A percentile compares a stretch with the other conserved stretches of the same genome.
Conservation (phyloP, 2,113 vertebrate species). For the Melanerpes formicivorus region DNA sequence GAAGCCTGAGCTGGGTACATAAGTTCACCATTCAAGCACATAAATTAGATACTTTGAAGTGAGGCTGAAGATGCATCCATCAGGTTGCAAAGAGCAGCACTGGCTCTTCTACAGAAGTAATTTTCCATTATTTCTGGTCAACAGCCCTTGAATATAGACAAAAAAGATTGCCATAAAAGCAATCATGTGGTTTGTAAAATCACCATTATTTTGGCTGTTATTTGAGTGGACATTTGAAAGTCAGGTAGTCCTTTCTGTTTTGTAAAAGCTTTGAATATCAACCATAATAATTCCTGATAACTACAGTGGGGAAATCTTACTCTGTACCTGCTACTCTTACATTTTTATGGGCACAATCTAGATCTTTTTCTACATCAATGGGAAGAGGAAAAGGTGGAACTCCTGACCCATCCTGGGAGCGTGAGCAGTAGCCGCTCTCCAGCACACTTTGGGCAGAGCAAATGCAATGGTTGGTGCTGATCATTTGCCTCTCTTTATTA, state of each 20-base stretch:
- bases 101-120: background rate
- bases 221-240: background rate
- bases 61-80: rapidly evolving
- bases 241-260: background rate
- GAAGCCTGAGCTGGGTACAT: background rate
- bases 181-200: background rate
- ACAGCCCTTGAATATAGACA: background rate
- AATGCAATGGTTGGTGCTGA: background rate
- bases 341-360: background rate
- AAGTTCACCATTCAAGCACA: background rate
- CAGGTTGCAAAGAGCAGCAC: background rate
- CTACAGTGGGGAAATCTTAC: background rate
- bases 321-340: background rate
- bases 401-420: background rate
- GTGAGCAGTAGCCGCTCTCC: background rate
- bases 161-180: background rate
- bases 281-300: background rate
- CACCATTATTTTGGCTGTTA: background rate
- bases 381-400: background rate
- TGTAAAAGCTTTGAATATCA: background rate
- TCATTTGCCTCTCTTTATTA: background rate
- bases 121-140: background rate
- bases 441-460: background rate
- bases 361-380: background rate
- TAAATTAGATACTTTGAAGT: background rate